These are phyloP conservation scores for Phortica magna DNA, from an alignment of 2,888 invertebrate species.

Conservation along the genomic window DNA sequence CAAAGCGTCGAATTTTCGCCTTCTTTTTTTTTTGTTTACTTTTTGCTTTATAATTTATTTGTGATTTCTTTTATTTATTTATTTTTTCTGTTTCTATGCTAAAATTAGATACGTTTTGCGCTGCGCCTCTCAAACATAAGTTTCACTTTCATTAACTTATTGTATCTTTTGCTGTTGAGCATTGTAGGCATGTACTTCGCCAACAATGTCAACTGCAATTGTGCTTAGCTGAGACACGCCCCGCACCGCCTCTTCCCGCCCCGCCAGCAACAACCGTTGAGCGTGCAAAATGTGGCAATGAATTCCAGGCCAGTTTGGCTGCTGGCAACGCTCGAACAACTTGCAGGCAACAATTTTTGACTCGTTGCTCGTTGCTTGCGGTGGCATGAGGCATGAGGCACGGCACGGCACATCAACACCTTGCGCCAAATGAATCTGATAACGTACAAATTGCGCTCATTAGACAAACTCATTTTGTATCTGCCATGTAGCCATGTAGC, in stretches of 20 bases:
- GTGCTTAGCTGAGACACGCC: not conserved
- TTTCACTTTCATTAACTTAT: not conserved
- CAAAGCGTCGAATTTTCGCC: not conserved
- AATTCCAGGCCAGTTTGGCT: no score
- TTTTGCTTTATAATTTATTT: not conserved
- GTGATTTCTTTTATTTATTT: no score
- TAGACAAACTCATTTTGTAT: constrained; percentile 7
- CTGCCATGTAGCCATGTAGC: no score
- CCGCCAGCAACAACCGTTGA: no score
- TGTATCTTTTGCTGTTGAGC: not conserved
- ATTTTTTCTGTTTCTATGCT: not conserved
- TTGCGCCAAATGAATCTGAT: constrained; percentile 36
- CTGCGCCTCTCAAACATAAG: not conserved
- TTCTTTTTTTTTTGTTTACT: not conserved
- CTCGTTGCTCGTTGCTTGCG: no score
- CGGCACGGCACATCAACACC: constrained; percentile 39
- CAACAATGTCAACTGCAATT: constrained; percentile 5
- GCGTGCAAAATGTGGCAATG: no score
- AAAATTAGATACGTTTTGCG: not conserved
- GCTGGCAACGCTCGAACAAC: not conserved
- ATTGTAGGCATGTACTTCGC: no score
- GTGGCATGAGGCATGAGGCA: no score
- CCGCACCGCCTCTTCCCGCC: no score
- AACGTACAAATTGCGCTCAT: constrained; percentile 36
- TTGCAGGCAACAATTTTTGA: not conserved